Base-by-base conservation (phyloP, 1,140 invertebrate species). In the Heterodera schachtii region DNA sequence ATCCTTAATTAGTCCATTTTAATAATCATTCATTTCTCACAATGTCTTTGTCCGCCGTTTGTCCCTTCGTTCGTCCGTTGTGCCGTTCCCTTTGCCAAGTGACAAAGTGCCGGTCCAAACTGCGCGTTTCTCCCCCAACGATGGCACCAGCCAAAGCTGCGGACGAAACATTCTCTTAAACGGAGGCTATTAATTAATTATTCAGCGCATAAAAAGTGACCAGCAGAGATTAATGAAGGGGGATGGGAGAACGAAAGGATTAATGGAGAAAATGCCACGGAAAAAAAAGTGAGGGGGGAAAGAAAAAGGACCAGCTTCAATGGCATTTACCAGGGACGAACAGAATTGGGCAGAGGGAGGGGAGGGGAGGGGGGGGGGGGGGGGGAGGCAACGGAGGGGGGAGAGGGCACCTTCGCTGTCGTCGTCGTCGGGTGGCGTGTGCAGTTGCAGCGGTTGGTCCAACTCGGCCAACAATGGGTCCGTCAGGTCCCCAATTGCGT, bases 41-140 rank as follows among this genome's bases (percentile, higher is more conserved):
- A 60, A 60, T 60, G 57, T 60, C 57, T 60, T 19, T 60, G 57
- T 52, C 49, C 6, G 49, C 67, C 67, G 60, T 31, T 46, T 52
- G 75, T 41, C 31, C 41, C 31, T 31, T 31, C 19, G 11, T 11
- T 31, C 41, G 19, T 60, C 47, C 64, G 19, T 9, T 64, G 21
- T 78, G 66, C 69, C 66, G 66, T 78, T 64, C 60, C 41, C 43
- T 9, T 46, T 31, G 47, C 31, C 44, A 52, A 31, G 69, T 60
- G 47, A 41, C 21, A 47, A 67, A 78, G 69, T 78, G 31, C 64
- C 76, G 52, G 69, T 78, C 76, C 31, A 78, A 67, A 78, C 76
- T 66, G 66, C 52, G 44, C 21, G 64, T 60, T 78, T 78, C 76
- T 21, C 69, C 76, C n/a, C n/a, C 64, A 46, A n/a, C 76, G 31